Evolutionary conservation across 2,888 invertebrate genomes (phyloP), one percentile per base, ranked within the genome.

Genomic region (Amphipoea lucens): DNA sequence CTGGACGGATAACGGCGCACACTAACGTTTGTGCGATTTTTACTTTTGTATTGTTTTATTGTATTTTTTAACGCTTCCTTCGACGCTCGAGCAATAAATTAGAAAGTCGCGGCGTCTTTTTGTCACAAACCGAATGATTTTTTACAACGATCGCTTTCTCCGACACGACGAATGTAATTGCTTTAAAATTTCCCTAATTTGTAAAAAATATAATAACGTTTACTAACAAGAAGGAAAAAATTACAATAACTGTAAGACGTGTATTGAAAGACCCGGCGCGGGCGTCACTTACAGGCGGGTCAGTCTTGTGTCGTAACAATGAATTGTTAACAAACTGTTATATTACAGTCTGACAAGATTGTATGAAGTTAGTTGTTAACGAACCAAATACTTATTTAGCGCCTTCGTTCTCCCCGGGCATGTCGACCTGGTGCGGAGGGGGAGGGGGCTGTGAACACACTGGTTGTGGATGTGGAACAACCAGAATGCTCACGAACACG

Each of bases 111-210:
- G 69, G 70, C 72, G 54, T 66, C 76, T 84, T 83, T 86, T 89
- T 88, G 86, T 92, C 89, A 87, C 90, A 90, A 86, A 87, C 87
- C 78, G 83, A 88, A 86, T 83, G 84, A 68, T 88, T 91, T 92
- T 93, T 93, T 92, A 90, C 86, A 83, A 87, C 85, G 87, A 88
- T 86, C 84, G 93, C 95, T 95, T 94, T 96, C 96, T 91, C 93
- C 92, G 87, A 82, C 82, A 92, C 93, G 92, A 93, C 80, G 79
- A 82, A 77, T 86, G 90, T 91, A 92, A 87, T 83, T 85, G 82
- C 91, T 92, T 92, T 90, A 87, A 86, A 89, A 88, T 87, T 87
- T 84, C 81, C 89, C 86, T 86, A 88, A 86, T 90, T 90, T 85
- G 79, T 81, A 85, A 82, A 86, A 84, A 82, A 75, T 65, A 77